Conservation (phyloP, 2,888 invertebrate genomes). For the Disparrhopalites patrizii region DNA sequence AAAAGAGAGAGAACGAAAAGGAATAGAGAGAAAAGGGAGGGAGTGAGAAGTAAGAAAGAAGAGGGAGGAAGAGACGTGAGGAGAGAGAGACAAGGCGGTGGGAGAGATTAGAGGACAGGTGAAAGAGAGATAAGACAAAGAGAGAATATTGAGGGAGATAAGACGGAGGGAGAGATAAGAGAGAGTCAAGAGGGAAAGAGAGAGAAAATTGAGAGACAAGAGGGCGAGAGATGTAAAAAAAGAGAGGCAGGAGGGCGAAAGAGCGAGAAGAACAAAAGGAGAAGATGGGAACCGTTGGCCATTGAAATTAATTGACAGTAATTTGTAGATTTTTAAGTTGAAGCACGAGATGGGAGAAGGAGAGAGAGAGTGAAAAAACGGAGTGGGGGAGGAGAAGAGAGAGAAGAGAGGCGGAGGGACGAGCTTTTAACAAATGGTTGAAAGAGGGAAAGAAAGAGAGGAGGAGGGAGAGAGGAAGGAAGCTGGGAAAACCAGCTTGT, state of each 20-base stretch:
- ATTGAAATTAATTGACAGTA: constrained; percentile 25
- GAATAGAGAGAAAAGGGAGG: neutral
- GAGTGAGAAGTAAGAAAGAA: no score
- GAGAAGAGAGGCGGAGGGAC: neutral
- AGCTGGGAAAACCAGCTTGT: constrained; percentile 11
- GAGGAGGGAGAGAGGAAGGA: constrained; percentile 13
- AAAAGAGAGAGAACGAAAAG: neutral
- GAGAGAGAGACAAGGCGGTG: neutral
- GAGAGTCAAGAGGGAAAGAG: neutral
- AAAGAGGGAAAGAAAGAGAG: no score
- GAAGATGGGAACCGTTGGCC: neutral
- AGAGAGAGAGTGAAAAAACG: neutral
- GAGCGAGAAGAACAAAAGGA: neutral
- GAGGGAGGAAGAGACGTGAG: neutral
- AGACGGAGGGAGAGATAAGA: neutral
- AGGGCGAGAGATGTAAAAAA: neutral
- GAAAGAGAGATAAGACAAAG: no score
- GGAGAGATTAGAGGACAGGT: neutral
- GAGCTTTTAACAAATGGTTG: no score
- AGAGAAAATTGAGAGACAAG: neutral
- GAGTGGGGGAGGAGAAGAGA: neutral
- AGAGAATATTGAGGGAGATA: no score
- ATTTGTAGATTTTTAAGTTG: constrained; percentile 23
- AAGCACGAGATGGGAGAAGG: neutral
- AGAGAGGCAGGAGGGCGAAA: neutral